Evolutionary conservation across 2,113 vertebrate species (phyloP), one percentile per base, ranked within the genome.

Genomic region (Eleginops maclovinus): DNA sequence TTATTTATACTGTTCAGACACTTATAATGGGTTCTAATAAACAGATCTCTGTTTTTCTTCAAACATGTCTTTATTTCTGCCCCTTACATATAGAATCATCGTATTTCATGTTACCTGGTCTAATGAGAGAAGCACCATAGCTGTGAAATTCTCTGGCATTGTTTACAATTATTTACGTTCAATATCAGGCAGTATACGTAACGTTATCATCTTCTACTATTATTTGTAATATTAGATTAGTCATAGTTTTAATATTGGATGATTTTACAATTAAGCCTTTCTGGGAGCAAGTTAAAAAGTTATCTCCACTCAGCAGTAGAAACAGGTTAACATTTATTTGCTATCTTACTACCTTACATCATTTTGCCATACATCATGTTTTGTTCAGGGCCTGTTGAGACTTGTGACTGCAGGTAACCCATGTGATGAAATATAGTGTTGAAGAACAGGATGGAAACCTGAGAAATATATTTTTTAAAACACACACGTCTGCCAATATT

Each of bases 1-100:
- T 84, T 81, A 83, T 76, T 63, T 72, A 69, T 53, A 55, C 50
- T 41, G 1, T 44, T 72, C 1, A 68, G 68, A 56, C 44, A 43
- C 14, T 43, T 59, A 5, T 46, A 56, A 88, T 41, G 61, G n/a
- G 46, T 66, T 62, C 1, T 59, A 4, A 72, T 82, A 31, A 75
- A n/a, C 1, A 53, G 12, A 63, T 55, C 1, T 9, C 10, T 60
- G 22, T 73, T 19, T 75, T 60, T 43, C 13, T 70, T 51, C 17
- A 26, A 43, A 0, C 55, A 50, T 66, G 43, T 61, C 71, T 75
- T 75, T 26, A 77, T 82, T 19, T 56, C 50, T 46, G 14, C n/a
- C 74, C 31, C 43, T 61, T 53, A 64, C 36, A 59, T 54, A 8
- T 24, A 28, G 44, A 73, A 61, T 64, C 1, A 49, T 22, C 70